Evolutionary conservation across 2,797 vertebrate species (phyloP).

Genomic region (Cephalopachus bancanus): DNA sequence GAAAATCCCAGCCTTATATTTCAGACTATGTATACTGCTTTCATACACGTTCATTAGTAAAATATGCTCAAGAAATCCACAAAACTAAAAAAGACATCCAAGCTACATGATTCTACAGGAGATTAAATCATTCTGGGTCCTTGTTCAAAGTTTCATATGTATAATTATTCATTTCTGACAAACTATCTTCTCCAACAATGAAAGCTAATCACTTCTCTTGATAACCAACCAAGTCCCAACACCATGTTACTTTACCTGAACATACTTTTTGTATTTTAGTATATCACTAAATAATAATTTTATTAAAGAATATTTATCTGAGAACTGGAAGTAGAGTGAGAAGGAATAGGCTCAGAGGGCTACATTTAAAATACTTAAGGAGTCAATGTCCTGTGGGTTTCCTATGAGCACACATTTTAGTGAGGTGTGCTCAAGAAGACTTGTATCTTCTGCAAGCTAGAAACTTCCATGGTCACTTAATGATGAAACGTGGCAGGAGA

Average conservation of each 20-base stretch:
- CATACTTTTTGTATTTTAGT: background rate
- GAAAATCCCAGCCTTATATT: background rate
- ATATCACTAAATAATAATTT: background rate
- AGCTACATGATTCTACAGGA: background rate
- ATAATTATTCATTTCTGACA: background rate
- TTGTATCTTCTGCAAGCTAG: background rate
- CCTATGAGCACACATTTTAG: background rate
- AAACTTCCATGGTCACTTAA: background rate
- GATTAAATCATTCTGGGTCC: background rate
- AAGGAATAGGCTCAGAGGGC: background rate
- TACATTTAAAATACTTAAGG: background rate
- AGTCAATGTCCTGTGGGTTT: rapidly evolving
- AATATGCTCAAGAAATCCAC: background rate
- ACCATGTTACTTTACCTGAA: background rate
- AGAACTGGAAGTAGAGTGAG: background rate
- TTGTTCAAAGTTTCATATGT: background rate
- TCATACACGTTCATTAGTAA: background rate
- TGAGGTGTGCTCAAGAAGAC: background rate
- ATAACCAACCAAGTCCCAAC: background rate
- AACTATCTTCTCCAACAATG: background rate
- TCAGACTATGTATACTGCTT: background rate
- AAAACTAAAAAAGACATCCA: background rate
- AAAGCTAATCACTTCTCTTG: background rate
- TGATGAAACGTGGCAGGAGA: background rate
- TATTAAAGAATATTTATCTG: background rate